These are phyloP conservation scores for Zosterops lateralis DNA, from an alignment of 2,113 vertebrate species.

Conservation along the genomic window DNA sequence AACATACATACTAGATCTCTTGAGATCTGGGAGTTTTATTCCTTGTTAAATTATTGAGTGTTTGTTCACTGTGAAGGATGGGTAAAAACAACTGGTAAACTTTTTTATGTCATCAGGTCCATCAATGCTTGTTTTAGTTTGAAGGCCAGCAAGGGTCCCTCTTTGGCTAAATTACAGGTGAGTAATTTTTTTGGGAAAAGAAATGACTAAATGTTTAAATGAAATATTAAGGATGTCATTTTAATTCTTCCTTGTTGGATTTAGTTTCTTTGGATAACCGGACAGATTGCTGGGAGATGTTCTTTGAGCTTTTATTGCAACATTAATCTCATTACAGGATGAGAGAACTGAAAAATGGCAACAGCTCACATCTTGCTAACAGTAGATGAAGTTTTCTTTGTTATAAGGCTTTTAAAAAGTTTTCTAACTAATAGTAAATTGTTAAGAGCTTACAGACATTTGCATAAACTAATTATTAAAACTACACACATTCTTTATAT, in stretches of 20 bases:
- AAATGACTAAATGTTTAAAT: background rate
- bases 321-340: too few relatives aligned
- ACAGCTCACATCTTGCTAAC: too few relatives aligned
- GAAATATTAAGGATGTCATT: background rate
- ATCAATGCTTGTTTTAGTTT: background rate
- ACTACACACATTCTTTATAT: too few relatives aligned
- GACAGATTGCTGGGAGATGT: too few relatives aligned
- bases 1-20: background rate
- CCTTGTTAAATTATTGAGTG: background rate
- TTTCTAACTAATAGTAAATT: too few relatives aligned
- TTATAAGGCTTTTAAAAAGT: too few relatives aligned
- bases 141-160: background rate
- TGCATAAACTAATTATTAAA: too few relatives aligned
- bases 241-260: background rate
- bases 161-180: background rate
- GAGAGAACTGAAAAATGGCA: too few relatives aligned
- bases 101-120: background rate
- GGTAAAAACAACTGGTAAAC: background rate
- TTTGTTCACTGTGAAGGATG: background rate
- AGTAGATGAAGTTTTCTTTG: too few relatives aligned
- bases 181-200: background rate
- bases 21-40: background rate
- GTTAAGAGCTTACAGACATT: too few relatives aligned
- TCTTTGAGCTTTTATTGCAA: too few relatives aligned
- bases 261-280: too few relatives aligned